phyloP scores from a whole-genome alignment of 2,888 invertebrate species.

The Harpalus rubripes region DNA sequence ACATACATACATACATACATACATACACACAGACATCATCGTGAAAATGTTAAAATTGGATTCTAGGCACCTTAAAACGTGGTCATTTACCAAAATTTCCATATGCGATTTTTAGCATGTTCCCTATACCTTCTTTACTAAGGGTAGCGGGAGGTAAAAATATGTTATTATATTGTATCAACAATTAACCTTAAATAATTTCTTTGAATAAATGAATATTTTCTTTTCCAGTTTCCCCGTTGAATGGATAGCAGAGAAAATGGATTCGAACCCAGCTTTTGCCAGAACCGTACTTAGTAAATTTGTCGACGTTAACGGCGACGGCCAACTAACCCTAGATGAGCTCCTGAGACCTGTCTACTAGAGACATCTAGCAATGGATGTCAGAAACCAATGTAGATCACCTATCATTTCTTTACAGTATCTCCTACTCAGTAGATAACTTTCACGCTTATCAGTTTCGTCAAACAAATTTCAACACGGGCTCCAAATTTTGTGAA shows the following conservation, averaged over 20 bases:
- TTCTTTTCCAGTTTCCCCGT: conserved; percentile 65
- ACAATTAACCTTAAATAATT: not conserved
- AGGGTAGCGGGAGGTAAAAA: too few species aligned
- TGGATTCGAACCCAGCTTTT: conserved; percentile 67
- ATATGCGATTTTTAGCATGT: too few species aligned
- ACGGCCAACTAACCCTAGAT: conserved; percentile 67
- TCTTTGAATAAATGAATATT: conserved; percentile 19
- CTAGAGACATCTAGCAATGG: conserved; percentile 43
- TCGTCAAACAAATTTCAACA: conserved; percentile 17
- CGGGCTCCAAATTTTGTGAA: conserved; percentile 54
- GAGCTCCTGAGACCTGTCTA: conserved; percentile 67
- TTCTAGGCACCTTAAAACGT: too few species aligned
- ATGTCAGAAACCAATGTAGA: conserved; percentile 14
- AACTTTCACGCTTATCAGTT: conserved; percentile 26
- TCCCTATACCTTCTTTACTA: too few species aligned
- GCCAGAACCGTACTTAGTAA: conserved; percentile 66
- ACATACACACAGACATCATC: too few species aligned
- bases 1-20: too few species aligned
- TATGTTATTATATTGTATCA: too few species aligned
- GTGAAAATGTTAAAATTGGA: too few species aligned
- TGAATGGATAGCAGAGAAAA: conserved; percentile 68
- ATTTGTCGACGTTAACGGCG: conserved; percentile 68
- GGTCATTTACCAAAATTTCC: too few species aligned
- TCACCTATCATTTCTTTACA: conserved; percentile 55
- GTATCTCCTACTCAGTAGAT: conserved; percentile 39